phyloP scores from a whole-genome alignment of 2,888 invertebrate species.

The Luperina testacea region DNA sequence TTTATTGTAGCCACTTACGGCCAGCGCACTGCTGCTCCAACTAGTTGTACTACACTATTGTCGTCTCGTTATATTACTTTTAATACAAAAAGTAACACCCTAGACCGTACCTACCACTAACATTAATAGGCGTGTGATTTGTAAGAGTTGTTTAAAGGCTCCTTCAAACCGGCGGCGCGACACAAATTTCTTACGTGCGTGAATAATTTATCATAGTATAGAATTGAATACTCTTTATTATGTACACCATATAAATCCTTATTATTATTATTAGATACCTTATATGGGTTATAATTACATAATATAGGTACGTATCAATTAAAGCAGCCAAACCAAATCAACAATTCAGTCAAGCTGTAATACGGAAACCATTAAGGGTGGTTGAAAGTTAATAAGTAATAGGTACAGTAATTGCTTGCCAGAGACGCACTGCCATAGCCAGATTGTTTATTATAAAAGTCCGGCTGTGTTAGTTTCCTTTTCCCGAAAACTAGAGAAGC shows the following conservation, averaged over 20 bases:
- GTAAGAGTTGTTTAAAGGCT: background rate
- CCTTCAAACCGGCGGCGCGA: no score
- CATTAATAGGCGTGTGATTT: background rate
- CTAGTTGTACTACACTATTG: conserved; percentile 70
- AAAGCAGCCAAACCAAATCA: conserved; percentile 71
- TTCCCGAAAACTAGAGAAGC: background rate
- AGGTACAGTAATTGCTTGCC: conserved; percentile 78
- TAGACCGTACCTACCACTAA: no score
- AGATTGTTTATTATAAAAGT: background rate
- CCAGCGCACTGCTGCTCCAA: conserved; percentile 72
- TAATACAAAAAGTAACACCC: conserved; percentile 45
- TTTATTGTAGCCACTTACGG: conserved; percentile 90
- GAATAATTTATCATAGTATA: conserved; percentile 1
- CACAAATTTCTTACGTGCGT: background rate
- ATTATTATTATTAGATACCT: background rate
- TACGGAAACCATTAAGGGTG: conserved; percentile 83
- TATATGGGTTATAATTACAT: conserved; percentile 25
- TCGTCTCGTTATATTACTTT: conserved; percentile 65
- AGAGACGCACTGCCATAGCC: conserved; percentile 71
- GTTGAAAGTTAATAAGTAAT: conserved; percentile 83
- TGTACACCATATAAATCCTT: background rate
- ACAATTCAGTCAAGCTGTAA: conserved; percentile 73
- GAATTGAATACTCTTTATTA: no score
- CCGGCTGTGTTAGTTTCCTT: background rate
- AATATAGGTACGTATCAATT: conserved; percentile 52